Evolutionary conservation across 2,113 vertebrate genomes (phyloP), one percentile per base, ranked within the genome.

Genomic region (Gavia stellata): DNA sequence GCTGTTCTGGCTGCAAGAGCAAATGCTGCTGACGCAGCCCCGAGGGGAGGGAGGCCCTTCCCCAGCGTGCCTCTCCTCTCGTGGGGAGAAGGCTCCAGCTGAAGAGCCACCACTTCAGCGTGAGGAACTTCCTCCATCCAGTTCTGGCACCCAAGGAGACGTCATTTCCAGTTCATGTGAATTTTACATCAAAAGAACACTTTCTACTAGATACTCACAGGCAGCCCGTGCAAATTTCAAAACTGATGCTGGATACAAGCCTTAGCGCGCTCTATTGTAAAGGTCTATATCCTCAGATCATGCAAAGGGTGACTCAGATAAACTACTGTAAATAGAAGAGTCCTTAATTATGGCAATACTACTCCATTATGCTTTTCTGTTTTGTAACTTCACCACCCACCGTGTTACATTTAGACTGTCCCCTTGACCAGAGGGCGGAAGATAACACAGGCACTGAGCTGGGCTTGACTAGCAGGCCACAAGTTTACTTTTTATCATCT

Each of bases 171-270:
- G 49, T n/a, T 90, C 44, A n/a, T 47, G 52, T 40, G 66, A 86
- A 56, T 91, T 81, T 83, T 74, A 81, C 25, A 61, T n/a, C 45
- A 75, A 71, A 94, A 61, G 38, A 78, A 23, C 47, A 36, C 50
- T 75, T 89, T 96, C 73, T 81, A 62, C 53, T 38, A 61, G 70
- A 66, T 85, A 58, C 68, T 83, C 61, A n/a, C 73, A 86, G 62
- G 70, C 31, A 92, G 68, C 58, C 58, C 13, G 12, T 66, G 78
- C 59, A 88, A 77, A 77, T 72, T 52, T 81, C 29, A 77, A 53
- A 82, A 38, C 1, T 50, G 21, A 21, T 29, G 28, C 15, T 38
- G 83, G 49, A 52, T 62, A 53, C 14, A 55, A 77, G 24, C 42
- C 70, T 58, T 42, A n/a, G 16, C 1, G 3, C 1, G 1, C 40